These are phyloP conservation scores for Carduelis carduelis DNA, from an alignment of 2,797 vertebrate genomes.

Conservation along the genomic window DNA sequence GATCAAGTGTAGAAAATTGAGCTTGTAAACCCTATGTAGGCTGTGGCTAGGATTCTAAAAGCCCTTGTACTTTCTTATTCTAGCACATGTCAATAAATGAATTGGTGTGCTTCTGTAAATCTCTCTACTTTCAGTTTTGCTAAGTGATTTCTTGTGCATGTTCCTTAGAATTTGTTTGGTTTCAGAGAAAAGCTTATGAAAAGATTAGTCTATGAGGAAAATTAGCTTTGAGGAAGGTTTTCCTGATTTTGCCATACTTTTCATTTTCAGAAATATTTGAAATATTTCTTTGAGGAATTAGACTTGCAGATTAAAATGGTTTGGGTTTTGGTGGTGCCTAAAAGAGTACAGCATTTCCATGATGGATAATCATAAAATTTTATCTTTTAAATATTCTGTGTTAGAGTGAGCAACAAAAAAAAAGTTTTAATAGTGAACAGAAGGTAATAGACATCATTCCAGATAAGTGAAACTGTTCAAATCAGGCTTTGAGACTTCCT, in stretches of 20 bases:
- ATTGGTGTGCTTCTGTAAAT: background rate
- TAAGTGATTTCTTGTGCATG: background rate
- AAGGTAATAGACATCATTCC: background rate
- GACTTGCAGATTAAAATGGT: background rate
- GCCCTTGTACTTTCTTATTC: background rate
- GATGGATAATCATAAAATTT: background rate
- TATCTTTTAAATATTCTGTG: background rate
- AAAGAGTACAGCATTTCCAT: background rate
- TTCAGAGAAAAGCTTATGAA: background rate
- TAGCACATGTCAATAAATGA: background rate
- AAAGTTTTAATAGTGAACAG: background rate
- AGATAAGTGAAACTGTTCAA: background rate
- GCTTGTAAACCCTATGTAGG: background rate
- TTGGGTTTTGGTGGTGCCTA: background rate
- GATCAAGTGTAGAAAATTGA: background rate
- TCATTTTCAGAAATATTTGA: background rate
- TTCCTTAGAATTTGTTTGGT: background rate
- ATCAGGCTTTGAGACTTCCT: background rate
- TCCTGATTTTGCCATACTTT: background rate
- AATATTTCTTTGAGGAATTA: background rate
- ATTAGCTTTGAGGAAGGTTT: background rate
- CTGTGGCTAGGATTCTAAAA: background rate
- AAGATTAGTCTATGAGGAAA: background rate
- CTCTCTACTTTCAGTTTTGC: background rate
- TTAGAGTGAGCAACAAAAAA: rapidly evolving